Evolutionary conservation across 2,888 invertebrate species (phyloP), one percentile per base, ranked within the genome.

Genomic region (Noctua janthe): DNA sequence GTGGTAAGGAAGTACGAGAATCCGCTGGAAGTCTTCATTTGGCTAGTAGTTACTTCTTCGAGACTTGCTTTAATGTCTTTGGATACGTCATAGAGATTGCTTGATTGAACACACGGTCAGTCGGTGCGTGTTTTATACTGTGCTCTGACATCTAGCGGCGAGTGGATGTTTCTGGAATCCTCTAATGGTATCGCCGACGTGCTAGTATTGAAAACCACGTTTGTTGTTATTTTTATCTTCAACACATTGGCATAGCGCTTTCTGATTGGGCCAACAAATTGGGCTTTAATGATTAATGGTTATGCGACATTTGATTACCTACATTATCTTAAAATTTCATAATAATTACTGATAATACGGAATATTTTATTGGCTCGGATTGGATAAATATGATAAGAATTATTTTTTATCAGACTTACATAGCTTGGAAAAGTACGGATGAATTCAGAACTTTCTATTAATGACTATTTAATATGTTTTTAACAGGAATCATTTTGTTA

Each of bases 71-170:
- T 0, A 39, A 39, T 39, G 39, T 39, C 39, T 39, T 39, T 39
- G 4, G 39, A 39, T 5, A 4, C 39, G 39, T 81, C 70, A 74
- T 59, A 62, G n/a, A 29, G 75, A 56, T 69, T 56, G 75, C 78
- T 78, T 59, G 76, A 35, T 69, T 78, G 35, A 71, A 88, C 78
- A 86, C 66, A 85, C 81, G 83, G 84, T 82, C 78, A 76, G 67
- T 76, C 71, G 73, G 84, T 83, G 82, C 82, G 49, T 5, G 81
- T 88, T 93, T 94, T 94, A 94, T 93, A 93, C n/a, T 80, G 13
- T 64, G 20, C 29, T 39, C 87, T 81, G 94, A 91, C 94, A 94
- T 94, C 95, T 95, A 93, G 92, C 87, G 92, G 79, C 80, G 80
- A 90, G 91, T 92, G 90, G 94, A 93, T 67, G n/a, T 43, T 93